A percentile compares a stretch with the other conserved stretches of the same genome.
Evolutionary conservation across 2,888 invertebrate genomes (phyloP).

Genomic region (Acheta domesticus): DNA sequence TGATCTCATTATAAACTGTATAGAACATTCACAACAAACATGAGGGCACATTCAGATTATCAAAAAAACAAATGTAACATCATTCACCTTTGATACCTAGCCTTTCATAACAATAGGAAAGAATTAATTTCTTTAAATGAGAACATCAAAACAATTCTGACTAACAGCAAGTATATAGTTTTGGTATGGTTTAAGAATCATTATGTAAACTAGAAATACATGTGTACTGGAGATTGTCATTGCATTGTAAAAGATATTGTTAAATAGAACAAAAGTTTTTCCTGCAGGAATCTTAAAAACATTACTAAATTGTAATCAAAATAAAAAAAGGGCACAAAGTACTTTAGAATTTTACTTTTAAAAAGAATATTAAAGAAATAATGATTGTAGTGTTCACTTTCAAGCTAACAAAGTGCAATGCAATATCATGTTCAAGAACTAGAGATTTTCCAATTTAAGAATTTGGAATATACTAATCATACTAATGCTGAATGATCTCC

Average conservation of each 20-base stretch:
- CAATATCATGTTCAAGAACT: no score
- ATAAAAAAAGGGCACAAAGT: no score
- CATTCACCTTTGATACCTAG: not conserved
- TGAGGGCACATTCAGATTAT: not conserved
- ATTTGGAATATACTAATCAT: no score
- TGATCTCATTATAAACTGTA: not conserved
- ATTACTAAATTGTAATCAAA: no score
- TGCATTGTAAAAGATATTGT: not conserved
- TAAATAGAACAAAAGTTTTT: not conserved
- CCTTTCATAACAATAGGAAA: not conserved
- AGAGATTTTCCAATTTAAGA: no score
- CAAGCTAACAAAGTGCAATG: no score
- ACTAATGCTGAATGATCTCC: no score
- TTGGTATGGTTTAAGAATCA: not conserved
- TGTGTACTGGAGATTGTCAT: slow-evolving; percentile 3
- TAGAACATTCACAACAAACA: not conserved
- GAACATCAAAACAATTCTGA: not conserved
- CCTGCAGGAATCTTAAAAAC: no score
- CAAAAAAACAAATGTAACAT: not conserved
- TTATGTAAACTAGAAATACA: not conserved
- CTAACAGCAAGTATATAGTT: not conserved
- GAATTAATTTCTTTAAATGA: not conserved
- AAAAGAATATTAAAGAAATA: no score
- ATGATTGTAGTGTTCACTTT: no score
- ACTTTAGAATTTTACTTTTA: no score